Percentiles rank a stretch among this genome's conserved stretches.
phyloP scores from a whole-genome alignment of 2,113 vertebrate species.

The Tragelaphus buxtoni region DNA sequence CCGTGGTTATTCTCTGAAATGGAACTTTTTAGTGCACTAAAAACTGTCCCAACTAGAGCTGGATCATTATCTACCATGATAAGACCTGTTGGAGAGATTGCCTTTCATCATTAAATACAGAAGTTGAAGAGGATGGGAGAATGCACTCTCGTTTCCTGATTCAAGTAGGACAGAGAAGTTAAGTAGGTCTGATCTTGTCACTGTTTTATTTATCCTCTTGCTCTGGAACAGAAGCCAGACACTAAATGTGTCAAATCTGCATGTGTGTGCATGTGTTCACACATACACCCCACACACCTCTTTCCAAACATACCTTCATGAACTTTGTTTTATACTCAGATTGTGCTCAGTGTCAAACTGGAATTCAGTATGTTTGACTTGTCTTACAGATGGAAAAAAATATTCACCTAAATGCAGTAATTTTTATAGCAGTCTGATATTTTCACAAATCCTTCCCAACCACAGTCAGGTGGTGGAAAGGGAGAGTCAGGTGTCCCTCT shows the following conservation, averaged over 20 bases:
- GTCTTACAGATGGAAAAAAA: neutral
- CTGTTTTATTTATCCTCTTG: neutral
- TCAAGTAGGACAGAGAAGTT: neutral
- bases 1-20: neutral
- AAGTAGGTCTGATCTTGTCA: neutral
- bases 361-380: neutral
- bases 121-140: neutral
- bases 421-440: neutral
- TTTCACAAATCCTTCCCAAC: neutral
- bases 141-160: neutral
- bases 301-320: neutral
- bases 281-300: rapidly evolving
- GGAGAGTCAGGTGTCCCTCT: neutral
- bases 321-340: neutral
- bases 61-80: neutral
- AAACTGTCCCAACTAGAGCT: neutral
- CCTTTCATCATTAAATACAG: neutral
- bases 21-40: neutral
- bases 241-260: neutral
- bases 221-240: neutral
- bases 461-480: neutral
- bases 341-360: neutral
- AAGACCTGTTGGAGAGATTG: neutral
- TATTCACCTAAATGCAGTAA: neutral
- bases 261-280: rapidly evolving